Evolutionary conservation across 2,888 invertebrate species (phyloP).

Genomic region (Smittia aterrima): DNA sequence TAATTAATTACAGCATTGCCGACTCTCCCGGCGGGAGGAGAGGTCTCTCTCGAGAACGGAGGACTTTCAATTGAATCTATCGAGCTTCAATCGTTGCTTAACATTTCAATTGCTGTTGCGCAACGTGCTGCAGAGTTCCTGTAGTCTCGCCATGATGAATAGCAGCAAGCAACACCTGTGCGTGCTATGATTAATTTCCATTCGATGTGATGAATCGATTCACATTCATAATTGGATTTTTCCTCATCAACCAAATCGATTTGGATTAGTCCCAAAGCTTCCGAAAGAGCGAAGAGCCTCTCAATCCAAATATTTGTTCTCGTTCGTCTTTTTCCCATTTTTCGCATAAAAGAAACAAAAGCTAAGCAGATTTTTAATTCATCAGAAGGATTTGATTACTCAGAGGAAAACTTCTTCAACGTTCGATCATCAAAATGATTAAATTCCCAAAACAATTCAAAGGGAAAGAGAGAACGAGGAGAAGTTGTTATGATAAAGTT

Average conservation of each 20-base stretch:
- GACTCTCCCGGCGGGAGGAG: too few relatives aligned
- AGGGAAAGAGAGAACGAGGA: neutral
- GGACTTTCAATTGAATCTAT: neutral
- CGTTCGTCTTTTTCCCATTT: neutral
- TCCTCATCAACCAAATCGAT: neutral
- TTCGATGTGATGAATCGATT: constrained; percentile 33
- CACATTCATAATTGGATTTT: constrained; percentile 17
- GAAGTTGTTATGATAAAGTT: neutral
- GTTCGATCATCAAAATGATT: constrained; percentile 10
- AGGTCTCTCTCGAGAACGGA: neutral
- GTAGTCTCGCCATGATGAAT: neutral
- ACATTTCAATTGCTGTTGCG: neutral
- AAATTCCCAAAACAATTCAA: constrained; percentile 4
- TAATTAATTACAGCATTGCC: constrained; percentile 18
- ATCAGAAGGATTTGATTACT: constrained; percentile 5
- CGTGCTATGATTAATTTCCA: constrained; percentile 28
- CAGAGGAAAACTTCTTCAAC: neutral
- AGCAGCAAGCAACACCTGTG: constrained; percentile 28
- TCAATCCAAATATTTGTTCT: neutral
- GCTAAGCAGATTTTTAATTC: neutral
- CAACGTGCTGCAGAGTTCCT: neutral
- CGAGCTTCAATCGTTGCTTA: neutral
- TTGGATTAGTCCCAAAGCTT: neutral
- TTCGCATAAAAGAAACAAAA: neutral
- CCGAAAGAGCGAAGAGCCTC: neutral